Evolutionary conservation across 1,140 invertebrate genomes (phyloP), one percentile per base, ranked within the genome.

Genomic region (Trachymyrmex septentrionalis): DNA sequence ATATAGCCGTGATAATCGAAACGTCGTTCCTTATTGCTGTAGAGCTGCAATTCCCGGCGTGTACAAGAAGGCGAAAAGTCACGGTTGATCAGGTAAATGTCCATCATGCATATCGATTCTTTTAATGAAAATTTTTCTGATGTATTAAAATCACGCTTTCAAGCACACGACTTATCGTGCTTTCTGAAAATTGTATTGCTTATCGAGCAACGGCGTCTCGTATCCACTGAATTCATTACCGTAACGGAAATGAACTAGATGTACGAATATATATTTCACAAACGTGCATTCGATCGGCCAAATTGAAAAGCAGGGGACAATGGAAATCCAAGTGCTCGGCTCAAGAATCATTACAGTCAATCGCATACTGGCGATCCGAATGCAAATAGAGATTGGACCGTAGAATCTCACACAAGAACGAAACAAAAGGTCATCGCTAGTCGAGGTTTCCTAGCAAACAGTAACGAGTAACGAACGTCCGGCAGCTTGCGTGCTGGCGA

Each of bases 391-490:
- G n/a, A 85, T 64, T 34, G 73, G 19, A 27, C 30, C 57, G 69
- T 50, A 61, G 76, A 16, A 69, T 69, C 66, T 85, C 76, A 10
- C 48, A 80, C 73, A 77, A 73, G 69, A 88, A 86, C 64, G 75
- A 75, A 88, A 91, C 89, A 91, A 92, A 91, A 91, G 87, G 69
- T 88, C 86, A 87, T 84, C 78, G 50, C 44, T 75, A 55, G 71
- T 87, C 63, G 82, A 66, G 85, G 89, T 90, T 92, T 91, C 81
- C 87, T 73, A 85, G 89, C 85, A 91, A 92, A 90, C 87, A 91
- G 89, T 87, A 90, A 88, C 88, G 63, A 86, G 86, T 87, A 86
- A 88, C 81, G 87, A 88, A 76, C 86, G 75, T 69, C 82, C 86
- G 86, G 63, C 55, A 75, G 75, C 77, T 75, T 48, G 71, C 69